Evolutionary conservation across 2,113 vertebrate species (phyloP), one percentile per base, ranked within the genome.

Genomic region (Malurus alboscapulatus): DNA sequence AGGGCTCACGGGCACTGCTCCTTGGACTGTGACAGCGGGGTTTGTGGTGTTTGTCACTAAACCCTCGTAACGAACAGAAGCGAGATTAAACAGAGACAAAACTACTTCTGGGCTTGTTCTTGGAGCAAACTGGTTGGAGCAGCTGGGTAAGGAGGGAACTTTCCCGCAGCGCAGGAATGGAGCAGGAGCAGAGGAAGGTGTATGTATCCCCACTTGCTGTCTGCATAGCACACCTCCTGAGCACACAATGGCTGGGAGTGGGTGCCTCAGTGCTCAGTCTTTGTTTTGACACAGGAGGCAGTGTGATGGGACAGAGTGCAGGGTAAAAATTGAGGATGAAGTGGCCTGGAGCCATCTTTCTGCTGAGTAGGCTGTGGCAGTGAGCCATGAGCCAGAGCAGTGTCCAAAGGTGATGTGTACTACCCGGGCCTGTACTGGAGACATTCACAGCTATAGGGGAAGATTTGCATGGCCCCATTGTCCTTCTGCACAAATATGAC

Each of bases 381-480:
- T 66, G 55, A 29, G 26, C 7, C 29, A 47, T 6, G 55, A 84
- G 22, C 17, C 20, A 67, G 29, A 54, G 21, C 47, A 48, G 21
- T 45, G 27, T 21, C 2, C 2, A 40, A 57, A 84, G 17, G 29
- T 1, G 0, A 0, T 20, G 11, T 36, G 34, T 32, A 7, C 34
- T 74, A 27, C 34, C 47, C 14, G 5, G 15, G 17, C 17, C 20
- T 17, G 10, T 58, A 4, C 14, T 12, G 40, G 32, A 12, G 16
- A 47, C 42, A 25, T 36, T 26, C 27, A n/a, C 74, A 78, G 11
- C 5, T 63, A 7, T 1, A 18, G 34, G 12, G 50, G 3, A 12
- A 55, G 11, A 24, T 58, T 51, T 67, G 18, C 6, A 6, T 11
- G 29, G 30, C 30, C 44, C 14, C 34, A 2, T 7, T 17, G 10